Conservation (phyloP, 2,113 vertebrate species). For the Setophaga kirtlandii region DNA sequence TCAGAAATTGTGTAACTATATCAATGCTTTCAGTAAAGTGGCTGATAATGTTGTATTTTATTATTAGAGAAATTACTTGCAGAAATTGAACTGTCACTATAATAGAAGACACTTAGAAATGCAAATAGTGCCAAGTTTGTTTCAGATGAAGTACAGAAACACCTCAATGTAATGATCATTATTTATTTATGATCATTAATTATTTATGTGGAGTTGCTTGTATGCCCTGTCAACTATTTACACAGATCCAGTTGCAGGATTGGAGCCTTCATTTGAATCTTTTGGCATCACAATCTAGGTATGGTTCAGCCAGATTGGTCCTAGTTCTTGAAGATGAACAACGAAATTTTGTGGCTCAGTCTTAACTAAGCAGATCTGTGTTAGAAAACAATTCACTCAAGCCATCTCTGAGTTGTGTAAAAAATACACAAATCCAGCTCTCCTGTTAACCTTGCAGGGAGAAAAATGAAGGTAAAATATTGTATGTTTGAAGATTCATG, state of each 20-base stretch:
- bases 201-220: slow-evolving; percentile 24
- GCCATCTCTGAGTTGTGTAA: background rate
- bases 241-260: slow-evolving; percentile 53
- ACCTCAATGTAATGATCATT: background rate
- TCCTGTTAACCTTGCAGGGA: background rate
- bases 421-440: background rate
- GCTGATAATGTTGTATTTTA: background rate
- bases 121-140: background rate
- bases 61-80: background rate
- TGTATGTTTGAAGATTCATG: background rate
- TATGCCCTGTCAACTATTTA: slow-evolving; percentile 37
- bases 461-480: slow-evolving; percentile 4
- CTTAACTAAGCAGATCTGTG: background rate
- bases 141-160: background rate
- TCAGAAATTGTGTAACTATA: background rate
- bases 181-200: slow-evolving; percentile 29
- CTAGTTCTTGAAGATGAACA: background rate
- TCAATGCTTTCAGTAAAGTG: background rate
- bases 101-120: background rate
- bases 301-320: slow-evolving; percentile 14
- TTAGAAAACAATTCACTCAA: background rate
- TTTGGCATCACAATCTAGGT: slow-evolving; percentile 35
- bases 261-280: slow-evolving; percentile 57
- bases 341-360: background rate
- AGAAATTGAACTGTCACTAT: background rate